A percentile compares a stretch with the other conserved stretches of the same genome.
phyloP scores from a whole-genome alignment of 2,797 vertebrate species.

The Masticophis lateralis region DNA sequence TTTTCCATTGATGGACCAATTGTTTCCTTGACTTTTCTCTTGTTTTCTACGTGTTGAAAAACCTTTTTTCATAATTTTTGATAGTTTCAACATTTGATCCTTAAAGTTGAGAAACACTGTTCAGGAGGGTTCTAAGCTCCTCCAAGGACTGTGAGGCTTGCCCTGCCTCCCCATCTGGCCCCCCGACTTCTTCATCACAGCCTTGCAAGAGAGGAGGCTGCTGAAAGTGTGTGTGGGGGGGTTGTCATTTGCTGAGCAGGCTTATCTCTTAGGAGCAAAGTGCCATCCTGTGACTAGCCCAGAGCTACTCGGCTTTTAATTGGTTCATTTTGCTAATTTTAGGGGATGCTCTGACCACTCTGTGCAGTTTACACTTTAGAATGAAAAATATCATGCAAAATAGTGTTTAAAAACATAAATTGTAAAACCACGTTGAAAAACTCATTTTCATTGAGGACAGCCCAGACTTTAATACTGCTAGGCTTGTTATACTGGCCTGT shows the following conservation, averaged over 20 bases:
- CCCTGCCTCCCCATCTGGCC: not conserved
- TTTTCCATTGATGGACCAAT: not conserved
- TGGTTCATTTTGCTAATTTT: not conserved
- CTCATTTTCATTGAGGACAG: not conserved
- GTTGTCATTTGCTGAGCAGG: not conserved
- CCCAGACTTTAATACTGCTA: not conserved
- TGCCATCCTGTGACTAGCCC: not conserved
- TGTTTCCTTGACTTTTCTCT: not conserved
- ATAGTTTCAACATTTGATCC: not conserved
- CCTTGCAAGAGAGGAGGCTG: not conserved
- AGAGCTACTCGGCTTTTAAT: no score
- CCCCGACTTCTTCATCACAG: not conserved
- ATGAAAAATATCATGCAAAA: not conserved
- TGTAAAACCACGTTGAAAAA: not conserved
- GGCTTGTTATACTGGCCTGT: not conserved
- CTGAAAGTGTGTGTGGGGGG: not conserved
- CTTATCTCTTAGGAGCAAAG: not conserved
- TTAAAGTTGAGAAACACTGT: not conserved
- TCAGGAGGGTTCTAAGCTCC: not conserved
- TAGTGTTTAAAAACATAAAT: not conserved
- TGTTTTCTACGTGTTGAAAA: not conserved
- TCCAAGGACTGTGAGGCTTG: not conserved
- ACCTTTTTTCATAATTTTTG: not conserved
- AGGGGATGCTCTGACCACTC: not conserved
- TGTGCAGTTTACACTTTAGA: not conserved